phyloP scores from a whole-genome alignment of 2,888 invertebrate genomes.

The Perdita meconis region DNA sequence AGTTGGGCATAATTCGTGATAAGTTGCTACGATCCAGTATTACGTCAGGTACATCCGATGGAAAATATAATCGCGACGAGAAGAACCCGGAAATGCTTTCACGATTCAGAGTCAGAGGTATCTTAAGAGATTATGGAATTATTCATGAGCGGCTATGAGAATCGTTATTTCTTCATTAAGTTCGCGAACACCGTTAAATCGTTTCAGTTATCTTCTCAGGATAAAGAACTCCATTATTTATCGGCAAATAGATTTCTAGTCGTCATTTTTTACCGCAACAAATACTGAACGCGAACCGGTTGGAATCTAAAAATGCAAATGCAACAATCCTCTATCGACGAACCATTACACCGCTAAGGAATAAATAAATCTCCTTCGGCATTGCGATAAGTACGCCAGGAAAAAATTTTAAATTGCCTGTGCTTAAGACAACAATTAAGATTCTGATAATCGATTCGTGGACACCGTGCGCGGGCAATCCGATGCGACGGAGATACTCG shows the following conservation, averaged over 20 bases:
- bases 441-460: neutral
- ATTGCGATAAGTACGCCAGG: neutral
- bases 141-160: conserved; percentile 63
- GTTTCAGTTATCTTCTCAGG: no score
- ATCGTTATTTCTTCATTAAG: conserved; percentile 59
- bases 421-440: no score
- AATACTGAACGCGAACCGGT: neutral
- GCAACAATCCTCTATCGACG: neutral
- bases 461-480: no score
- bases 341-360: neutral
- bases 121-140: conserved; percentile 55
- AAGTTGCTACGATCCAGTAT: no score
- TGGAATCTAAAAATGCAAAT: neutral
- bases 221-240: conserved; percentile 4
- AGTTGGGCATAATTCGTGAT: no score
- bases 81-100: conserved; percentile 59
- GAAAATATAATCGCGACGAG: conserved; percentile 10
- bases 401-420: no score
- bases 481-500: neutral
- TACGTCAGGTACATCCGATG: no score
- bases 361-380: no score
- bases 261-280: neutral
- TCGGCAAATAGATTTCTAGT: neutral
- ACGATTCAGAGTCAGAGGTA: conserved; percentile 45
- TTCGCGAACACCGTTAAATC: neutral